These are phyloP conservation scores for Atlantisia rogersi DNA, from an alignment of 2,113 vertebrate species.

Conservation along the genomic window DNA sequence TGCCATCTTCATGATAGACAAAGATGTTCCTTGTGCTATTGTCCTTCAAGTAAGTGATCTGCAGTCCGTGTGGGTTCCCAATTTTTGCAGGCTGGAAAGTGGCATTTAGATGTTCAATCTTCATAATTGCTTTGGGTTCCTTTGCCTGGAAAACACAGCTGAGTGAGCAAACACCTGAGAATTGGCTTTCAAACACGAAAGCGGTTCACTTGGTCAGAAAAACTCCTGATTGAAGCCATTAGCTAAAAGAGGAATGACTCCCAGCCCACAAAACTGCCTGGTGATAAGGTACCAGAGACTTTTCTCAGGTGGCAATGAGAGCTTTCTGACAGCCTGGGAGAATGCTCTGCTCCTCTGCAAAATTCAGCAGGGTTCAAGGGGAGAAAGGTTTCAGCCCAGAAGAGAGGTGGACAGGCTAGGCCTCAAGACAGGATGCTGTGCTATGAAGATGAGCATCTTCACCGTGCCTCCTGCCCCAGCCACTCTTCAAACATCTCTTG, in stretches of 20 bases:
- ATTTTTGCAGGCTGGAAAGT: constrained; percentile 95
- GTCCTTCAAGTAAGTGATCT: constrained; percentile 96
- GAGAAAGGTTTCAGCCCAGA: neutral
- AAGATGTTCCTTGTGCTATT: constrained; percentile 98
- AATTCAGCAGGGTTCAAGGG: neutral
- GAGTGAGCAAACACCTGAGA: neutral
- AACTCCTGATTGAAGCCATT: neutral
- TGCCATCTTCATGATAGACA: constrained; percentile 94
- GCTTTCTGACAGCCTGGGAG: neutral
- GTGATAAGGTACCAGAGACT: neutral
- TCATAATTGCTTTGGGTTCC: constrained; percentile 95
- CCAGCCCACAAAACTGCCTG: neutral
- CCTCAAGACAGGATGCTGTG: neutral
- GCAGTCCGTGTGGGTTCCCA: constrained; percentile 88
- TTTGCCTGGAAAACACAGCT: constrained; percentile 81
- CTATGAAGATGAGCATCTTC: neutral
- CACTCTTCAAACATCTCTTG: neutral
- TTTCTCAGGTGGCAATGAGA: fast-evolving
- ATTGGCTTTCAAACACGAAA: neutral
- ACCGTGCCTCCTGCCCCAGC: neutral
- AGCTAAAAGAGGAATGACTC: neutral
- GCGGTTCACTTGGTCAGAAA: neutral
- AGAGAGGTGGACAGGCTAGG: neutral
- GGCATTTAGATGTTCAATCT: constrained; percentile 90
- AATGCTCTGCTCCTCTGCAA: neutral